Percentiles rank a stretch among this genome's conserved stretches.
Evolutionary conservation across 2,113 vertebrate genomes (phyloP).

Genomic region (Tetraodon nigroviridis): DNA sequence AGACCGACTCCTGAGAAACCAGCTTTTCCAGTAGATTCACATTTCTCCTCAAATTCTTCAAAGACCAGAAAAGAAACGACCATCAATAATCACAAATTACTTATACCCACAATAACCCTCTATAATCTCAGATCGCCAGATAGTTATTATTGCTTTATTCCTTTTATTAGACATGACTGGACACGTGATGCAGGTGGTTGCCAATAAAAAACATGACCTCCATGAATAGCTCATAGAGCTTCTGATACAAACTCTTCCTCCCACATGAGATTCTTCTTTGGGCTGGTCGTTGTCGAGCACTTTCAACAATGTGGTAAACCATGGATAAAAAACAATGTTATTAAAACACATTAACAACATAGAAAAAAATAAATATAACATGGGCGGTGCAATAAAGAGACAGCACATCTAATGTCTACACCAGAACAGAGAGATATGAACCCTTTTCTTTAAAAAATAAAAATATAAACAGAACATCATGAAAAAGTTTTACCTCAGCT

Average conservation of each 20-base stretch:
- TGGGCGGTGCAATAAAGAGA: background rate
- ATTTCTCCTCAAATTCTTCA: constrained; percentile 97
- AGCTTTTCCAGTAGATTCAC: constrained; percentile 98
- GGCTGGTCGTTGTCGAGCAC: constrained; percentile 92
- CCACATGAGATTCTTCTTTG: constrained; percentile 89
- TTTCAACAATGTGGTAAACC: constrained; percentile 94
- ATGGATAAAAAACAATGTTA: constrained; percentile 21
- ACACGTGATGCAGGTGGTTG: no score
- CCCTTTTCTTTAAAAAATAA: background rate
- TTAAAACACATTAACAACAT: background rate
- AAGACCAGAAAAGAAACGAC: background rate
- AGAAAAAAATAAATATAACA: background rate
- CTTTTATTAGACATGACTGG: no score
- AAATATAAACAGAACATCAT: background rate
- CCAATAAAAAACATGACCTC: constrained; percentile 72
- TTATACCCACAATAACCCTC: background rate
- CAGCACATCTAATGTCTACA: background rate
- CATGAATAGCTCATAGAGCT: constrained; percentile 95
- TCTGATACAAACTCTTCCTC: constrained; percentile 97
- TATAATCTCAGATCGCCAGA: background rate
- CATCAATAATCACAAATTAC: background rate
- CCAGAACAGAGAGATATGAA: background rate
- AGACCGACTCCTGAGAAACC: constrained; percentile 92
- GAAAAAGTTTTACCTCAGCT: constrained; percentile 84
- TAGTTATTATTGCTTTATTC: no score